Evolutionary conservation across 1,140 invertebrate species (phyloP).

Genomic region (Ditylenchus dipsaci): DNA sequence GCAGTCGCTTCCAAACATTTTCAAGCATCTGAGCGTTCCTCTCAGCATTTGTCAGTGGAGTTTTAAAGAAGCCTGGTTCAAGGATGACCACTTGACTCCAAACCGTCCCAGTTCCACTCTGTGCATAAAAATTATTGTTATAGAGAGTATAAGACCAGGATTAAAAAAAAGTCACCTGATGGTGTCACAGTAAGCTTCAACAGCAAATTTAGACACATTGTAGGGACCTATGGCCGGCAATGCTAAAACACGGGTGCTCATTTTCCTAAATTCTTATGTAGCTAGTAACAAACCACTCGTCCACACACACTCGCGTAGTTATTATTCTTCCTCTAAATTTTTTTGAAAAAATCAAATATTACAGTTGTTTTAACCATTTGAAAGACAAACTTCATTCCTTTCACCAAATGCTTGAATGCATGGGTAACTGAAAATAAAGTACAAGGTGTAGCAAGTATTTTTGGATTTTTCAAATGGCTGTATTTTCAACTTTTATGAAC

Average conservation of each 20-base stretch:
- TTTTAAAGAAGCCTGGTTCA: constrained; percentile 9
- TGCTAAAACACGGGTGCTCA: constrained; percentile 28
- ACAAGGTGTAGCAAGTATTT: no score
- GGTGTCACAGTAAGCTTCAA: constrained; percentile 9
- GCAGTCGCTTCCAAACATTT: constrained; percentile 4
- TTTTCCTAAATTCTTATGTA: no score
- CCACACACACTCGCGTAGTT: constrained; percentile 10
- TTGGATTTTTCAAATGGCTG: no score
- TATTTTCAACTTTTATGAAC: no score
- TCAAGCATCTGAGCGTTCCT: background rate
- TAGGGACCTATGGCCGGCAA: constrained; percentile 35
- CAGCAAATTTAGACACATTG: constrained; percentile 46
- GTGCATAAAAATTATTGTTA: background rate
- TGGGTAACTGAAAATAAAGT: background rate
- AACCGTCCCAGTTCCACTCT: constrained; percentile 1
- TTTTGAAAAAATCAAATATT: background rate
- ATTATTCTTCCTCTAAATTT: constrained; percentile 2
- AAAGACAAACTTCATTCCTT: background rate
- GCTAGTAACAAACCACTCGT: no score
- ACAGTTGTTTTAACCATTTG: background rate
- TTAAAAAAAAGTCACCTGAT: background rate
- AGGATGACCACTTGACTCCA: constrained; percentile 5
- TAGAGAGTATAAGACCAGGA: background rate
- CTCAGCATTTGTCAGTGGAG: background rate
- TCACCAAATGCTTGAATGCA: constrained; percentile 5